Evolutionary conservation across 2,113 vertebrate species (phyloP), one percentile per base, ranked within the genome.

Genomic region (Erinaceus europaeus): DNA sequence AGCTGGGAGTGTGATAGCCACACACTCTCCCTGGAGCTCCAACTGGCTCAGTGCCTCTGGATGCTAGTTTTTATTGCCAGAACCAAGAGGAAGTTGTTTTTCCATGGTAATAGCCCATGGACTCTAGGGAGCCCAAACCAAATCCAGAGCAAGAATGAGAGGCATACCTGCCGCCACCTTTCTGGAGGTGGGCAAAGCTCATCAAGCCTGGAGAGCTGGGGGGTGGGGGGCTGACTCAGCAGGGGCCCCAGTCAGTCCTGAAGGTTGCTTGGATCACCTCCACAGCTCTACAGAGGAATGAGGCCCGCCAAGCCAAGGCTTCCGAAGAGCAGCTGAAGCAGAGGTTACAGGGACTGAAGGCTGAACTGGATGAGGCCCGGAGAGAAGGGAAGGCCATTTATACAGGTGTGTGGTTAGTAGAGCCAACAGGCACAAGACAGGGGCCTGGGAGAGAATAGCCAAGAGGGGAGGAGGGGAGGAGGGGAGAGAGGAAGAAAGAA

Each of bases 341-440:
- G 62, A 94, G 84, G 44, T 61, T 97, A 65, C 94, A 84, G 67
- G 94, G 93, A 36, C 72, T 97, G 78, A 95, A 98, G 94, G 94
- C 95, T 72, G 95, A 88, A 4, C 90, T 98, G 88, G 91, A 97
- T 46, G 80, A 86, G 9, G 95, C 97, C 52, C 80, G 0, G 77
- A 94, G 95, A 25, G 96, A 97, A 94, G 96, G 96, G 82, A 82
- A 85, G 93, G 98, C 97, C 67, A 55, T 98, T 89, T 95, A 91
- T 68, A 93, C 96, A 96, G 97, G 97, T 98, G 29, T 73, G 89
- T 77, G 23, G 21, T 29, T 2, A 0, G 38, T 13, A 6, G 8
- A 53, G 11, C 34, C 72, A 18, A 12, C 38, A 13, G 40, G 52
- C 25, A n/a, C 67, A 36, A 72, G 32, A 27, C 9, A 32, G 38